phyloP scores from a whole-genome alignment of 2,113 vertebrate genomes.

The Orcinus orca region DNA sequence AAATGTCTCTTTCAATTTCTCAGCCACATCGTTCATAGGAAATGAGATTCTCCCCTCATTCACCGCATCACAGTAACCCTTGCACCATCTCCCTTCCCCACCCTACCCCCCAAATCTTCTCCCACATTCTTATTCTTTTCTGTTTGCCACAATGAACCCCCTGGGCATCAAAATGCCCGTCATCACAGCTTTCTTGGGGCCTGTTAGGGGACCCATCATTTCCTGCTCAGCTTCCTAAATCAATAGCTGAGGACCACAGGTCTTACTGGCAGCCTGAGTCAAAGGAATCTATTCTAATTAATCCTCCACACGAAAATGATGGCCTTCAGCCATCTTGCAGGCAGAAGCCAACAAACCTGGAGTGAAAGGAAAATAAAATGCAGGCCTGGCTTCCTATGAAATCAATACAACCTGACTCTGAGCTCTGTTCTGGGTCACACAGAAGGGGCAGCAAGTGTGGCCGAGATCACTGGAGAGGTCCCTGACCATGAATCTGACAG shows the following conservation, averaged over 20 bases:
- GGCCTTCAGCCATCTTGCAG: conserved; percentile 30
- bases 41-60: conserved; percentile 23
- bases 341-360: conserved; percentile 3
- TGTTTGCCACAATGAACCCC: background rate
- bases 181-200: background rate
- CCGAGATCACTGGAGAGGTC: background rate
- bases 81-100: background rate
- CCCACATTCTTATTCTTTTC: background rate
- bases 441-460: background rate
- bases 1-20: conserved; percentile 56
- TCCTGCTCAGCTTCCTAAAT: conserved; percentile 41
- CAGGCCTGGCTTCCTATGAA: background rate
- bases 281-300: conserved; percentile 67
- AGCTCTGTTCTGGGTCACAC: background rate
- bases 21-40: background rate
- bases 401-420: background rate
- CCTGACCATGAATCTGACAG: background rate
- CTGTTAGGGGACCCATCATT: background rate
- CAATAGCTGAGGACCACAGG: background rate
- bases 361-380: conserved; percentile 1
- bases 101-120: background rate
- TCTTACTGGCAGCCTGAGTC: conserved; percentile 6
- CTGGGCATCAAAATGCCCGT: background rate
- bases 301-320: conserved; percentile 41
- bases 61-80: background rate